A percentile compares a stretch with the other conserved stretches of the same genome.
Conservation (phyloP, 2,797 vertebrate species). For the Coregonus sp. region DNA sequence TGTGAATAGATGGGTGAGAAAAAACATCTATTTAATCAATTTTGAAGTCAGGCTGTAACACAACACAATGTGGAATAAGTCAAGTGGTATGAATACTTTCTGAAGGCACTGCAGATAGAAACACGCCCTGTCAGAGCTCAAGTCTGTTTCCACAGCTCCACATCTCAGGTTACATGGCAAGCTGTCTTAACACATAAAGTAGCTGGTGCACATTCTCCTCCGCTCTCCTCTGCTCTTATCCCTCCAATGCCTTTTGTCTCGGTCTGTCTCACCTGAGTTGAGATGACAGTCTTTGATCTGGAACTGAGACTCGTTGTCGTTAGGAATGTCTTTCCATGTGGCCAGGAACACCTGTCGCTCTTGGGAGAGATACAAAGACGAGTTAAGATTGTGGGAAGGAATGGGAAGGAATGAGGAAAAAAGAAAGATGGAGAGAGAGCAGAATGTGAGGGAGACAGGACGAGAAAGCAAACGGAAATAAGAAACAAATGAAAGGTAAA, state of each 20-base stretch:
- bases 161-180: not conserved
- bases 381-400: not conserved
- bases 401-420: not conserved
- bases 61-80: no score
- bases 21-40: no score
- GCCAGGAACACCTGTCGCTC: conserved; percentile 95
- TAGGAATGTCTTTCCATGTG: conserved; percentile 98
- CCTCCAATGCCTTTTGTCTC: not conserved
- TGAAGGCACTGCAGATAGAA: not conserved
- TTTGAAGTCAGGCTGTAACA: no score
- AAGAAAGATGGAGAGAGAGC: not conserved
- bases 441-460: not conserved
- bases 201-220: not conserved
- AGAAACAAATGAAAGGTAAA: not conserved
- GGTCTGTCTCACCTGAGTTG: conserved; percentile 78
- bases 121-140: conserved; percentile 20
- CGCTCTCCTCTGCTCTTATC: conserved; percentile 15
- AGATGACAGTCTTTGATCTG: conserved; percentile 95
- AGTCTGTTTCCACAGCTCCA: not conserved
- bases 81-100: no score
- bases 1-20: no score
- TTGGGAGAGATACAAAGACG: conserved; percentile 59
- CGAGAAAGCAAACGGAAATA: not conserved
- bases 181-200: not conserved
- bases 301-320: conserved; percentile 93